Percentiles rank a stretch among this genome's conserved stretches.
Evolutionary conservation across 2,797 vertebrate species (phyloP).

Genomic region (Ceryle rudis): DNA sequence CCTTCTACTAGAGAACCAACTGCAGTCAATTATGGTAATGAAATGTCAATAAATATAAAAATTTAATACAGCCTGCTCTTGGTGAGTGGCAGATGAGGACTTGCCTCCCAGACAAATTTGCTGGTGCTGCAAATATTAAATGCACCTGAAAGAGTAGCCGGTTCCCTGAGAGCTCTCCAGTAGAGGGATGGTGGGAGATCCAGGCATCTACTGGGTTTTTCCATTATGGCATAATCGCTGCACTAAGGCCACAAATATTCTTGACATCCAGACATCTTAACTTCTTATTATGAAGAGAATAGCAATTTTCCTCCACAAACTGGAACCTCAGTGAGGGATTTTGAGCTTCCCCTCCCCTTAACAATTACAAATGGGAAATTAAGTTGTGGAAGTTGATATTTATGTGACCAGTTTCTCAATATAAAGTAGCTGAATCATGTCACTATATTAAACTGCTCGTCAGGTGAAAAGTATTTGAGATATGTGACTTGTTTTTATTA

Average conservation of each 20-base stretch:
- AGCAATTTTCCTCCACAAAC: background rate
- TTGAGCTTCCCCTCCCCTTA: background rate
- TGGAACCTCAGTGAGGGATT: background rate
- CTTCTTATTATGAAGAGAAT: conserved; percentile 51
- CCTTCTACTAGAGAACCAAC: conserved; percentile 87
- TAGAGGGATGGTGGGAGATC: conserved; percentile 66
- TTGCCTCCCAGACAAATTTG: conserved; percentile 97
- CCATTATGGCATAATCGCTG: conserved; percentile 45
- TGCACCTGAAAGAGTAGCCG: conserved; percentile 85
- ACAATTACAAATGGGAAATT: conserved; percentile 47
- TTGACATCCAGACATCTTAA: conserved; percentile 71
- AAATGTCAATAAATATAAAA: conserved; percentile 99
- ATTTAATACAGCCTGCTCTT: conserved; percentile 95
- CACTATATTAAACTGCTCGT: background rate
- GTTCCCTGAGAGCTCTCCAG: conserved; percentile 73
- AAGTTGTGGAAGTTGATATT: conserved; percentile 14
- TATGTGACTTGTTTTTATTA: background rate
- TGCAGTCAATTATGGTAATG: conserved; percentile 99
- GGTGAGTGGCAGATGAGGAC: conserved; percentile 96
- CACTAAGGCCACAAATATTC: conserved; percentile 26
- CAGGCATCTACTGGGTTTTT: conserved; percentile 70
- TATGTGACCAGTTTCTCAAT: conserved; percentile 12
- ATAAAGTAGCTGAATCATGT: background rate
- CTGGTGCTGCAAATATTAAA: conserved; percentile 93
- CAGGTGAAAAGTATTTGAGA: background rate